Conservation (phyloP, 2,113 vertebrate genomes). For the Ictalurus punctatus region DNA sequence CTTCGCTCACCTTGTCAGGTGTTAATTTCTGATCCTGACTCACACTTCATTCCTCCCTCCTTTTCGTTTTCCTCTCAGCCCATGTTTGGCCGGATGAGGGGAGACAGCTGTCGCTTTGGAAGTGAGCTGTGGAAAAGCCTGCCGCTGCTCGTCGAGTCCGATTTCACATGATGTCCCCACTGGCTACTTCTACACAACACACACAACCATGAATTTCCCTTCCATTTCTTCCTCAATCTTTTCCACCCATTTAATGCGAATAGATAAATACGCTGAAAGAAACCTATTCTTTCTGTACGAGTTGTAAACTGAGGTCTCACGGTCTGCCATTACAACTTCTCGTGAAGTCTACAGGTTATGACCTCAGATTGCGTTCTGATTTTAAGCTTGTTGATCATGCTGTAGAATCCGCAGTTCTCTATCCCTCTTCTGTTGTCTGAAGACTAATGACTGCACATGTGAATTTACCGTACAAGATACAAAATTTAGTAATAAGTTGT, state of each 20-base stretch:
- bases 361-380: background rate
- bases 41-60: slow-evolving; percentile 2
- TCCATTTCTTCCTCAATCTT: background rate
- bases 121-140: slow-evolving; percentile 30
- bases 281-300: background rate
- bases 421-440: background rate
- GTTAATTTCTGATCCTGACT: slow-evolving; percentile 35
- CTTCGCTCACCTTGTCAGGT: slow-evolving; percentile 28
- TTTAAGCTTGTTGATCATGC: background rate
- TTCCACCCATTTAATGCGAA: slow-evolving; percentile 20
- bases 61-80: background rate
- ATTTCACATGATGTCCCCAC: slow-evolving; percentile 26
- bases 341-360: background rate
- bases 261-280: slow-evolving; percentile 28
- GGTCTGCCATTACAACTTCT: background rate
- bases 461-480: background rate
- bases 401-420: background rate
- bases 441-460: background rate
- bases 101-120: slow-evolving; percentile 46
- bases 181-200: slow-evolving; percentile 9
- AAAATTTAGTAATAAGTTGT: background rate
- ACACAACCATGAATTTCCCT: background rate
- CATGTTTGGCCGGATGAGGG: slow-evolving; percentile 8
- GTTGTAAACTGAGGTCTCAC: background rate
- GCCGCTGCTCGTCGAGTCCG: slow-evolving; percentile 33